A percentile compares a stretch with the other conserved stretches of the same genome.
Conservation (phyloP, 2,888 invertebrate genomes). For the Microctonus aethiopoides region DNA sequence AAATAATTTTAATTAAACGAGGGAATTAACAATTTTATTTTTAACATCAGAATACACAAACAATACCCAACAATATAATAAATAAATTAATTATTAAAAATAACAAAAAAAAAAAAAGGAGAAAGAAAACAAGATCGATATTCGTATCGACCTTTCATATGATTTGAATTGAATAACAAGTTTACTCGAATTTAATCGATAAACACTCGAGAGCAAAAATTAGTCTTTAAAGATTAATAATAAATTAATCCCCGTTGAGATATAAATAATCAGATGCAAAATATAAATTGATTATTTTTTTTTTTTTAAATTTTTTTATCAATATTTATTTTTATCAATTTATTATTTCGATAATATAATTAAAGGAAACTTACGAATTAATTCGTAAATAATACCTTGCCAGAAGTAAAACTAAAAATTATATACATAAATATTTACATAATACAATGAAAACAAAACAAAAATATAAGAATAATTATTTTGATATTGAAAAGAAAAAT, state of each 20-base stretch:
- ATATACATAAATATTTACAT: neutral
- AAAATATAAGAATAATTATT: too few species aligned
- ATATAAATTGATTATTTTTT: neutral
- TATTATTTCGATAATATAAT: too few species aligned
- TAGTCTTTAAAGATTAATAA: neutral
- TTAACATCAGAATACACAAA: too few species aligned
- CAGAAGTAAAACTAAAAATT: neutral
- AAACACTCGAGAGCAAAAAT: neutral
- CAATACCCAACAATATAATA: too few species aligned
- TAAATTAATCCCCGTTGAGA: neutral
- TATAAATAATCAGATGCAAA: neutral
- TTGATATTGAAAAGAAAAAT: neutral
- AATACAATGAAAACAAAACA: neutral
- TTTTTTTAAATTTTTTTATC: neutral
- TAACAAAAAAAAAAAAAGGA: neutral
- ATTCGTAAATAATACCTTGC: too few species aligned
- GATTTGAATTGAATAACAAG: conserved; percentile 1
- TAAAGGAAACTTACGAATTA: too few species aligned
- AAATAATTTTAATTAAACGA: too few species aligned
- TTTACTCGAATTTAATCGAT: neutral
- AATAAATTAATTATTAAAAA: too few species aligned
- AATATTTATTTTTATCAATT: neutral
- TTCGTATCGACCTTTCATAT: neutral
- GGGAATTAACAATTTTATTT: too few species aligned
- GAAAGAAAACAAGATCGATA: neutral